These are phyloP conservation scores for Calycopis cecrops DNA, from an alignment of 1,140 invertebrate genomes.

Conservation along the genomic window DNA sequence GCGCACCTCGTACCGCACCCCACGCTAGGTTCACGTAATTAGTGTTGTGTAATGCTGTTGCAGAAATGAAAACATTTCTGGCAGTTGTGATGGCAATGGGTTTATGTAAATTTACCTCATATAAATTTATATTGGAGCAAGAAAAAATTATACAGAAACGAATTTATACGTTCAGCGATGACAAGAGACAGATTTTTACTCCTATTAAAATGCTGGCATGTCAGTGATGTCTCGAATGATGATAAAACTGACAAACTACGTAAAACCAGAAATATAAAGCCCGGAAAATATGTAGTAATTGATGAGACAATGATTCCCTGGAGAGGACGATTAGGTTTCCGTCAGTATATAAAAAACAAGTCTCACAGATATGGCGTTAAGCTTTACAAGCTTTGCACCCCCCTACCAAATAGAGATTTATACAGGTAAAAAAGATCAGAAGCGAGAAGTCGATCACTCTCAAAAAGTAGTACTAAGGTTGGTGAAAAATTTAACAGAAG, in stretches of 20 bases:
- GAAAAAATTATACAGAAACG: slow-evolving; percentile 21
- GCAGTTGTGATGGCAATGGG: slow-evolving; percentile 17
- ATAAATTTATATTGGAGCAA: slow-evolving; percentile 19
- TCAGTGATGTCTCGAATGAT: slow-evolving; percentile 21
- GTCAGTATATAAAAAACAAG: slow-evolving; percentile 22
- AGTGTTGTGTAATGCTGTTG: slow-evolving; percentile 16
- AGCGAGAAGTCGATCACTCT: slow-evolving; percentile 21
- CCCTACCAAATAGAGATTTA: slow-evolving; percentile 20
- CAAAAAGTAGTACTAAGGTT: slow-evolving; percentile 24
- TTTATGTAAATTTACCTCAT: slow-evolving; percentile 16
- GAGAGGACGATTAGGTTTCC: slow-evolving; percentile 20
- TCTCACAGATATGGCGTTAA: slow-evolving; percentile 14
- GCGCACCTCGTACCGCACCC: slow-evolving; percentile 25
- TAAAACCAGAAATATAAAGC: slow-evolving; percentile 24
- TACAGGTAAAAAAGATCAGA: slow-evolving; percentile 24
- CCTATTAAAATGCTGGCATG: slow-evolving; percentile 22
- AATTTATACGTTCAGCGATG: slow-evolving; percentile 21
- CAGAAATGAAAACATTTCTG: slow-evolving; percentile 25
- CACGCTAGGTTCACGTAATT: slow-evolving; percentile 20
- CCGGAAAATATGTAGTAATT: slow-evolving; percentile 20
- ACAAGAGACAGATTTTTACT: slow-evolving; percentile 24
- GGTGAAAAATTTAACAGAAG: slow-evolving; percentile 12
- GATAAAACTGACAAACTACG: slow-evolving; percentile 18
- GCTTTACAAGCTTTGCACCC: slow-evolving; percentile 6
- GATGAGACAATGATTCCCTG: slow-evolving; percentile 21